Conservation (phyloP, 2,888 invertebrate genomes). For the Patella ulyssiponensis region DNA sequence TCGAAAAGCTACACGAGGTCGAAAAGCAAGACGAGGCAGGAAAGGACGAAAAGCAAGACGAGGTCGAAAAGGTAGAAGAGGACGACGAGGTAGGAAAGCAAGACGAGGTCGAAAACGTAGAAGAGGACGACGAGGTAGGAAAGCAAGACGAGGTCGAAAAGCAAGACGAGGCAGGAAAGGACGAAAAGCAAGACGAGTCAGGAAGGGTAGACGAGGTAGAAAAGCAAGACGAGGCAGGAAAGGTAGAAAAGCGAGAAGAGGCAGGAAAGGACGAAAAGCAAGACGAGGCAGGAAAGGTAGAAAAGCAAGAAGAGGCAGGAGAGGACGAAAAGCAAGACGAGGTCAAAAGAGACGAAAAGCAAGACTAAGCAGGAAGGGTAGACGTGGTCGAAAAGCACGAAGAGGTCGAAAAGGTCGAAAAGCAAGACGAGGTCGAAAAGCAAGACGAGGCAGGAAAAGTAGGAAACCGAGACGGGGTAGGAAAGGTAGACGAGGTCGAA, state of each 20-base stretch:
- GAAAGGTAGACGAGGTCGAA: too few relatives aligned
- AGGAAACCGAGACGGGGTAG: too few relatives aligned
- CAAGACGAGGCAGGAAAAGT: background rate
- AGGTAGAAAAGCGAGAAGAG: background rate
- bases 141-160: background rate
- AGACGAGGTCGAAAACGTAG: background rate
- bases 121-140: background rate
- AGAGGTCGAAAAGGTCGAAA: background rate
- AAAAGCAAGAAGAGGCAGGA: background rate
- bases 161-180: background rate
- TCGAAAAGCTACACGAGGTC: background rate
- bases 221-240: background rate
- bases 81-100: background rate
- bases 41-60: background rate
- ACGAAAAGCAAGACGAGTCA: background rate
- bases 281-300: background rate
- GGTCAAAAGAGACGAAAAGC: background rate
- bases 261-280: background rate
- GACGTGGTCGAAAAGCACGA: background rate
- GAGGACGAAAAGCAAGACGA: background rate
- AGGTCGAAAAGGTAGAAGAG: background rate
- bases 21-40: background rate
- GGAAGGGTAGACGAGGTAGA: background rate
- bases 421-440: background rate
- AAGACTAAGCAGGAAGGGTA: background rate